Percentiles rank a stretch among this genome's conserved stretches.
Evolutionary conservation across 2,888 invertebrate species (phyloP).

Genomic region (Busseola fusca): DNA sequence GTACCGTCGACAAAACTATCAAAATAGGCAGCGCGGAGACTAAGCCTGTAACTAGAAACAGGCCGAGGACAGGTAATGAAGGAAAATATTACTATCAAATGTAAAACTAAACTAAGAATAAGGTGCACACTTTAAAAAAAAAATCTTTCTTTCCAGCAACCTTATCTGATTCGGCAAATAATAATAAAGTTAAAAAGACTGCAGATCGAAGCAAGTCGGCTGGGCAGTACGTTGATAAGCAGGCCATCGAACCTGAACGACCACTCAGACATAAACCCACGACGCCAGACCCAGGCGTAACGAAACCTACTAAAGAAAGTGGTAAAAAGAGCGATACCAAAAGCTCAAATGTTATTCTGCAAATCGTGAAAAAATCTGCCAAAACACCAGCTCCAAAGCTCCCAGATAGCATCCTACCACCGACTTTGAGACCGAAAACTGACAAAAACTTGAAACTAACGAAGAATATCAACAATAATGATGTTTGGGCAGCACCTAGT

Average conservation of each 20-base stretch:
- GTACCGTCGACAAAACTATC: constrained; percentile 77
- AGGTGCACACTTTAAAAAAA: background rate
- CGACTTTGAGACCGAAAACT: constrained; percentile 77
- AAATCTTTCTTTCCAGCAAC: constrained; percentile 62
- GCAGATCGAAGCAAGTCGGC: constrained; percentile 71
- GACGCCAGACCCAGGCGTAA: constrained; percentile 73
- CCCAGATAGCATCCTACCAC: constrained; percentile 76
- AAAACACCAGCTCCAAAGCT: constrained; percentile 66
- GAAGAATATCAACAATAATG: constrained; percentile 85
- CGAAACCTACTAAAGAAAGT: constrained; percentile 64
- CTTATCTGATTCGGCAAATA: constrained; percentile 67
- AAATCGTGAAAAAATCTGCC: constrained; percentile 81
- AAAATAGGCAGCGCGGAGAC: constrained; percentile 88
- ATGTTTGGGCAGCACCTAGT: constrained; percentile 81
- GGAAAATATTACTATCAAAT: background rate
- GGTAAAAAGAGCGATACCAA: constrained; percentile 72
- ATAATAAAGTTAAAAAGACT: constrained; percentile 68
- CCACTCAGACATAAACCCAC: constrained; percentile 73
- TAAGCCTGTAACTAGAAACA: constrained; percentile 85
- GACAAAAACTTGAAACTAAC: constrained; percentile 77
- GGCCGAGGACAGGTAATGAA: constrained; percentile 82
- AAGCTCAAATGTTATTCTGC: constrained; percentile 77
- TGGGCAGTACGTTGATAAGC: constrained; percentile 71
- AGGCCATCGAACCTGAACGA: constrained; percentile 71
- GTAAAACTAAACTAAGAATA: background rate